Evolutionary conservation across 1,140 invertebrate genomes (phyloP).

Genomic region (Rhopalosiphum maidis): DNA sequence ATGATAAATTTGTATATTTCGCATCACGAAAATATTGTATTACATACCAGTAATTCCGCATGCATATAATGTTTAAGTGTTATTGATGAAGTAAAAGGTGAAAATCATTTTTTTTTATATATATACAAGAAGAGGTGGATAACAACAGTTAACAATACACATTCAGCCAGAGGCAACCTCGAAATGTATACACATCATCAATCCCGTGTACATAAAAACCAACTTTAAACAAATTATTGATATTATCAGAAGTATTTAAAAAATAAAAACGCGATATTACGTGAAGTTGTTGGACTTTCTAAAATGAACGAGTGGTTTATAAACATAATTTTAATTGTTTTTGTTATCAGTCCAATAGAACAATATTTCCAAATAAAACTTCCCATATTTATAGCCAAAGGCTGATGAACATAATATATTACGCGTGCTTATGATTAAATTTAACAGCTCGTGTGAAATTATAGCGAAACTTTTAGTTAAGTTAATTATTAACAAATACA

Average conservation of each 20-base stretch:
- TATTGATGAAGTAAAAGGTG: not conserved
- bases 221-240: not conserved
- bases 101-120: not conserved
- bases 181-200: not conserved
- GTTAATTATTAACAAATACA: not conserved
- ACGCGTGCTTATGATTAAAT: not conserved
- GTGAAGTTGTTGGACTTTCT: not conserved
- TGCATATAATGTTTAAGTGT: not conserved
- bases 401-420: not conserved
- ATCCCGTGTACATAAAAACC: not conserved
- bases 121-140: not conserved
- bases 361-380: not conserved
- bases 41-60: not conserved
- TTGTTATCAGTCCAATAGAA: not conserved
- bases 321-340: constrained; percentile 4
- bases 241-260: not conserved
- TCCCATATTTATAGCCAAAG: not conserved
- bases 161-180: not conserved
- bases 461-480: not conserved
- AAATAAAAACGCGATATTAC: not conserved
- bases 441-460: not conserved
- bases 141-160: not conserved
- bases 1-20: not conserved
- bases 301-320: not conserved
- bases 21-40: not conserved